phyloP scores from a whole-genome alignment of 1,140 invertebrate species.

The Melanaphis sacchari region DNA sequence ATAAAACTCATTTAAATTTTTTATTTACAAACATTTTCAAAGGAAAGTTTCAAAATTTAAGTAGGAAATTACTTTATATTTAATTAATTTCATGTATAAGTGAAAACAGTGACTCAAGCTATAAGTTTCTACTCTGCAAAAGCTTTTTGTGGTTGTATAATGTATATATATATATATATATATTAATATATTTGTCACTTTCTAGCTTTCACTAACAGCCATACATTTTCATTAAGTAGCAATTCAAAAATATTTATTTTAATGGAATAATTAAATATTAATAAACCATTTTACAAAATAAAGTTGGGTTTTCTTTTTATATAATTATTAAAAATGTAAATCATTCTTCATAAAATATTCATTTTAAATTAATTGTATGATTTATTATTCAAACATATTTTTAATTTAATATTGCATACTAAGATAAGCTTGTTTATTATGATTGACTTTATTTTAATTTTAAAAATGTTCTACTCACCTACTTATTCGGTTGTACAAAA shows the following conservation, averaged over 20 bases:
- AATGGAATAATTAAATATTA: background rate
- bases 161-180: too few species aligned
- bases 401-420: background rate
- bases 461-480: background rate
- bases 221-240: background rate
- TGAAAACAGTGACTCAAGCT: slow-evolving; percentile 6
- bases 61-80: slow-evolving; percentile 45
- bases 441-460: background rate
- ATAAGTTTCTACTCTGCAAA: slow-evolving; percentile 12
- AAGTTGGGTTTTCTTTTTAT: background rate
- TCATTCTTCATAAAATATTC: background rate
- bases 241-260: slow-evolving; percentile 9
- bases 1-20: background rate
- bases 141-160: slow-evolving; percentile 28
- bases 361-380: background rate
- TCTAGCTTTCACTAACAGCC: background rate
- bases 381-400: slow-evolving; percentile 11
- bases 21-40: background rate
- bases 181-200: slow-evolving; percentile 34
- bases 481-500: background rate
- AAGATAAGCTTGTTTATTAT: background rate
- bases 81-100: slow-evolving; percentile 32
- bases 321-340: background rate
- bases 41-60: slow-evolving; percentile 20
- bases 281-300: background rate